Evolutionary conservation across 2,113 vertebrate species (phyloP).

Genomic region (Muntiacus reevesi): DNA sequence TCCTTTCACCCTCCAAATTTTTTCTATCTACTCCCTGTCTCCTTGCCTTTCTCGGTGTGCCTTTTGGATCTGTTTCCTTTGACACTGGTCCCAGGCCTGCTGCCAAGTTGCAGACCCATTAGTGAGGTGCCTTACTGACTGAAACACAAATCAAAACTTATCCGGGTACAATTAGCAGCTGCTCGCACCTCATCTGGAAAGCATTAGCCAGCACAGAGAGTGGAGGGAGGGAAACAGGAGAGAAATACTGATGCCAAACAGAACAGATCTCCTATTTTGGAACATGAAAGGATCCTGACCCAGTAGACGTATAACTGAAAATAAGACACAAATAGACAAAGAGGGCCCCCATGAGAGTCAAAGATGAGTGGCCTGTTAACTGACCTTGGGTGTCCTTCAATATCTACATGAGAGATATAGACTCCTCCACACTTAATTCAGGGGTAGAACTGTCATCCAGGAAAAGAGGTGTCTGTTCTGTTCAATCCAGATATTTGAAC

Average conservation of each 20-base stretch:
- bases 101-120: conserved; percentile 88
- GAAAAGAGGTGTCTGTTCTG: not conserved
- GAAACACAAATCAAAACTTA: conserved; percentile 85
- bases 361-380: not conserved
- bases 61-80: conserved; percentile 82
- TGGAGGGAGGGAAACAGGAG: conserved; percentile 63
- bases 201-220: conserved; percentile 80
- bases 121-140: conserved; percentile 87
- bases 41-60: conserved; percentile 64
- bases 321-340: not conserved
- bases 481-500: not conserved
- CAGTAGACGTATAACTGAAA: conserved; percentile 18
- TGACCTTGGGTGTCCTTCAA: not conserved
- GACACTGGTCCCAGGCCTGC: conserved; percentile 81
- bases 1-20: conserved; percentile 17
- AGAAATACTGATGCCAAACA: conserved; percentile 78
- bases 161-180: conserved; percentile 85
- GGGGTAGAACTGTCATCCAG: not conserved
- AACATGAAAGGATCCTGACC: conserved; percentile 60
- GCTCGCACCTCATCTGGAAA: conserved; percentile 88
- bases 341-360: not conserved
- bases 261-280: conserved; percentile 78
- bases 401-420: not conserved
- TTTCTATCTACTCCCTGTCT: conserved; percentile 52
- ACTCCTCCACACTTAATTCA: not conserved